Conservation (phyloP, 2,113 vertebrate species). For the Mastomys coucha region DNA sequence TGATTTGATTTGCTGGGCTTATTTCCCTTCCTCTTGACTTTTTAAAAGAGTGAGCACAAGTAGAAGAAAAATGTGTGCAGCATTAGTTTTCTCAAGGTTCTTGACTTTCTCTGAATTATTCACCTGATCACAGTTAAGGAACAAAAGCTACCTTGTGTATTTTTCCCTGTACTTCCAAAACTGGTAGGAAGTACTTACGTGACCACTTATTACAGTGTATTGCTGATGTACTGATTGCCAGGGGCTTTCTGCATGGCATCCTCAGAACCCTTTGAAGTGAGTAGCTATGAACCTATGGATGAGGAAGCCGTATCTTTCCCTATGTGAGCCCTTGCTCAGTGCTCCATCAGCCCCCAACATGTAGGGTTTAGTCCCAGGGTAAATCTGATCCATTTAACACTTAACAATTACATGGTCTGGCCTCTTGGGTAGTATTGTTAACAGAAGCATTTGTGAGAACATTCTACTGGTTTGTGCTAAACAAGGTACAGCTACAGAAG, state of each 20-base stretch:
- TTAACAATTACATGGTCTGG: not conserved
- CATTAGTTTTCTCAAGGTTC: not conserved
- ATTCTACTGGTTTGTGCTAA: conserved; percentile 27
- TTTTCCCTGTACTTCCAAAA: conserved; percentile 24
- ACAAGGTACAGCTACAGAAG: conserved; percentile 33
- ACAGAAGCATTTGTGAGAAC: conserved; percentile 42
- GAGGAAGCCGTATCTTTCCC: not conserved
- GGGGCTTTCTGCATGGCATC: not conserved
- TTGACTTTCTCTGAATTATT: conserved; percentile 21
- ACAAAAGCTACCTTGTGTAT: not conserved
- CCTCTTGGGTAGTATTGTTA: not conserved
- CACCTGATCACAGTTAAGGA: not conserved
- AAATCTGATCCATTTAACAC: not conserved
- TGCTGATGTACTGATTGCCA: not conserved
- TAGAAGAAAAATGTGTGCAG: not conserved
- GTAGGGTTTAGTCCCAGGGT: conserved; percentile 19
- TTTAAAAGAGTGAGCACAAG: conserved; percentile 1
- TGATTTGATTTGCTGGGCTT: conserved; percentile 1
- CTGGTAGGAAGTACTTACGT: not conserved
- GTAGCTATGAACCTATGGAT: conserved; percentile 4
- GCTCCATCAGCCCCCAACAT: not conserved
- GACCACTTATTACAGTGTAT: not conserved
- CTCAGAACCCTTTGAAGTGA: not conserved
- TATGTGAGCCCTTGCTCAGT: not conserved
- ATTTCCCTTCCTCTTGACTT: conserved; percentile 29